Conservation (phyloP, 2,797 vertebrate genomes). For the Danio choprae region DNA sequence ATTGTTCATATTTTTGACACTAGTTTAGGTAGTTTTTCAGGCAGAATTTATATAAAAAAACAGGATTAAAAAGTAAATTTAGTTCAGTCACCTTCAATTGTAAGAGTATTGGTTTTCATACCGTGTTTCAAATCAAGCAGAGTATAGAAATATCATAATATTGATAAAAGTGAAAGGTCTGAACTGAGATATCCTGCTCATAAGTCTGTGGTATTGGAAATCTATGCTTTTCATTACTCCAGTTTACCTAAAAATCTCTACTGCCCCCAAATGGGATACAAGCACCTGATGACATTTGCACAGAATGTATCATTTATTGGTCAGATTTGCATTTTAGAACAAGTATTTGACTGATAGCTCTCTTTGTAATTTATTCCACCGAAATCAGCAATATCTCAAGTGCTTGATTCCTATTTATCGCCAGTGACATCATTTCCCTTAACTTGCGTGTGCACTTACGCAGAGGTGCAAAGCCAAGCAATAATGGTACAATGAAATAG, state of each 20-base stretch:
- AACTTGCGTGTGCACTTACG: constrained; percentile 51
- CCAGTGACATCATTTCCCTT: constrained; percentile 40
- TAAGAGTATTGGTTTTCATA: background rate
- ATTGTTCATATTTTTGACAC: background rate
- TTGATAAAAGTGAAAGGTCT: background rate
- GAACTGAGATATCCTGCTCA: constrained; percentile 7
- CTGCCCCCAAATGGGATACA: constrained; percentile 10
- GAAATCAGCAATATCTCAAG: constrained; percentile 13
- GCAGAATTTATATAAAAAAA: background rate
- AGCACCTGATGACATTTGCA: constrained; percentile 3
- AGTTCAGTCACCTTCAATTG: background rate
- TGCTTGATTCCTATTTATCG: constrained; percentile 23
- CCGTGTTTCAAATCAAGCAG: constrained; percentile 48
- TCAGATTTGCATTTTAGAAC: background rate
- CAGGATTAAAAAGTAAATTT: background rate
- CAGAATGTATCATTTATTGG: background rate
- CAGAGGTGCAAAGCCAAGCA: constrained; percentile 67
- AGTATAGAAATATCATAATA: constrained; percentile 6
- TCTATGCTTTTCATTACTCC: constrained; percentile 46
- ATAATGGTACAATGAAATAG: constrained; percentile 68
- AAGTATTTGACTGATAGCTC: background rate
- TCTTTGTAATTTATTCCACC: background rate
- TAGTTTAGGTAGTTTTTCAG: background rate
- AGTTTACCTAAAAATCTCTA: constrained; percentile 52
- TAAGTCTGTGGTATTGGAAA: constrained; percentile 12